Percentiles rank a stretch among this genome's conserved stretches.
Conservation (phyloP, 2,888 invertebrate genomes). For the Melinopterus prodromus region DNA sequence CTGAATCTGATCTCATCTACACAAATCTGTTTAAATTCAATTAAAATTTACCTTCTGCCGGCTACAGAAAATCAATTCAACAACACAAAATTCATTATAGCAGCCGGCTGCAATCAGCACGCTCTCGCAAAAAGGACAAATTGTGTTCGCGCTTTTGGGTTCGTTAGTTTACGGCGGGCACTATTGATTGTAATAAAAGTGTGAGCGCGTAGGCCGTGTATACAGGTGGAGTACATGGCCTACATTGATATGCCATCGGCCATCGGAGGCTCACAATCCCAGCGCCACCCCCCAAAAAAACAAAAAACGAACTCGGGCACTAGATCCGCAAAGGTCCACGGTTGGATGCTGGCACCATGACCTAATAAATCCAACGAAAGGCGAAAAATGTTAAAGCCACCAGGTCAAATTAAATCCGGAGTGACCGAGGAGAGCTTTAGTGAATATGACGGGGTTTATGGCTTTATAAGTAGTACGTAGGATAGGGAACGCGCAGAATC, state of each 20-base stretch:
- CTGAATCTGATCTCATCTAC: no score
- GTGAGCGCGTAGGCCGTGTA: background rate
- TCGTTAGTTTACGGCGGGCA: background rate
- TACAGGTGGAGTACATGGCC: constrained; percentile 4
- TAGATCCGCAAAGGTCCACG: background rate
- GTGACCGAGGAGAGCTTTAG: no score
- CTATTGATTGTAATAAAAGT: constrained; percentile 4
- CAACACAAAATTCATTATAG: background rate
- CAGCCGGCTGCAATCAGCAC: background rate
- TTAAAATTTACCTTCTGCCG: background rate
- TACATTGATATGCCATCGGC: background rate
- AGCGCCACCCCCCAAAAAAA: background rate
- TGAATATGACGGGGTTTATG: no score
- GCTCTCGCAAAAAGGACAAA: background rate
- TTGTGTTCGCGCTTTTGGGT: background rate
- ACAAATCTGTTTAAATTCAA: background rate
- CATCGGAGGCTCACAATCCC: background rate
- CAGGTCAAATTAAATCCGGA: no score
- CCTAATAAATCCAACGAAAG: background rate
- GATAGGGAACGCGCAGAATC: no score
- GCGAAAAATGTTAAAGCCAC: no score
- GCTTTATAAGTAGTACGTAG: no score
- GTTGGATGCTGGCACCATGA: background rate
- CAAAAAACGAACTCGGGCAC: background rate
- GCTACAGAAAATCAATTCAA: background rate